Conservation (phyloP, 2,888 invertebrate species). For the Podotricha telesiphe region DNA sequence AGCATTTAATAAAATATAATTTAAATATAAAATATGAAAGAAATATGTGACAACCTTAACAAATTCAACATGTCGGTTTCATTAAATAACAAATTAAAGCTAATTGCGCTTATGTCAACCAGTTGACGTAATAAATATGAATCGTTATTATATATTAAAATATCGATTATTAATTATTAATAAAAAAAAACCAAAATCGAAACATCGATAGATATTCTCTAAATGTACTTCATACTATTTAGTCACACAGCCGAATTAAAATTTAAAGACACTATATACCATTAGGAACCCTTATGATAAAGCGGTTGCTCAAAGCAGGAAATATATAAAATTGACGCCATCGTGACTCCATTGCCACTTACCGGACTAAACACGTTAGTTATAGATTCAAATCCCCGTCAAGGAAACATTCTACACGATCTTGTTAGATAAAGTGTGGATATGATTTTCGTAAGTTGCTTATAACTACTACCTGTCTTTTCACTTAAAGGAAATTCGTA, state of each 20-base stretch:
- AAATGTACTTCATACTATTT: not conserved
- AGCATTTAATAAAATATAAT: too few species aligned
- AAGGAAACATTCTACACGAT: too few species aligned
- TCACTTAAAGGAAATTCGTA: too few species aligned
- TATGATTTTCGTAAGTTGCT: too few species aligned
- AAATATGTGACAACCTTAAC: constrained; percentile 16
- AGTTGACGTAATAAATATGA: too few species aligned
- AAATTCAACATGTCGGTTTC: constrained; percentile 9
- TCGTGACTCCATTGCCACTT: too few species aligned
- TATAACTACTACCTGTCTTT: too few species aligned
- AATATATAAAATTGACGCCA: not conserved
- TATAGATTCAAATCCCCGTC: not conserved
- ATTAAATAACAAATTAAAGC: constrained; percentile 29
- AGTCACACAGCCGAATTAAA: not conserved
- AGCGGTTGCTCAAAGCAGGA: too few species aligned
- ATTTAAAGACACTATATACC: constrained; percentile 6
- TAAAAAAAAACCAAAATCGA: not conserved
- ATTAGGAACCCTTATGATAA: constrained; percentile 13
- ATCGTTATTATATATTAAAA: too few species aligned
- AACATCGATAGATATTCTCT: not conserved
- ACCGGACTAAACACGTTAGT: not conserved
- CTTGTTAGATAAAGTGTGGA: too few species aligned
- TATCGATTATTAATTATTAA: too few species aligned
- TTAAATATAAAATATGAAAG: too few species aligned
- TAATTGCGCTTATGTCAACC: constrained; percentile 19